These are phyloP conservation scores for Drosophila subquinaria DNA, from an alignment of 2,888 invertebrate species.

Conservation along the genomic window DNA sequence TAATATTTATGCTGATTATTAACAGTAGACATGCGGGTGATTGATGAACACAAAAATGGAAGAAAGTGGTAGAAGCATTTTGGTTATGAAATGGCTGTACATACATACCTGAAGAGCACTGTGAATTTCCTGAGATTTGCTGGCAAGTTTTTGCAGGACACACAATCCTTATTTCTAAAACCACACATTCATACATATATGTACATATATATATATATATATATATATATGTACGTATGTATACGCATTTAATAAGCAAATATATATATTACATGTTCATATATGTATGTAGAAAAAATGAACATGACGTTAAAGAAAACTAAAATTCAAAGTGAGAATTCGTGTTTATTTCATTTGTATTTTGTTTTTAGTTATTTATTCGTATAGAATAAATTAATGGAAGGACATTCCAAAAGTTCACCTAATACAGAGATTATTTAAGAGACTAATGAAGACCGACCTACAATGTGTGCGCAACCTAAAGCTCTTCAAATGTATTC, in stretches of 20 bases:
- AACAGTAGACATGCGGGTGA: slow-evolving; percentile 23
- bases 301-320: slow-evolving; percentile 7
- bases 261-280: slow-evolving; percentile 3
- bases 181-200: slow-evolving; percentile 33
- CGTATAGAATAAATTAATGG: background rate
- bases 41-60: slow-evolving; percentile 4
- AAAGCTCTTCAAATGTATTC: slow-evolving; percentile 3
- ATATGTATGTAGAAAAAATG: slow-evolving; percentile 5
- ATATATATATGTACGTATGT: slow-evolving; percentile 8
- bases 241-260: background rate
- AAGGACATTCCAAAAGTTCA: background rate
- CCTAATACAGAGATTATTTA: background rate
- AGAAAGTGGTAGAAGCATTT: background rate
- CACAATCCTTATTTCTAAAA: slow-evolving; percentile 90
- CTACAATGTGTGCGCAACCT: background rate
- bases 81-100: slow-evolving; percentile 10
- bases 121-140: slow-evolving; percentile 91
- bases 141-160: slow-evolving; percentile 92
- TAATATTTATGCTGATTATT: background rate
- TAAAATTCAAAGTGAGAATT: slow-evolving; percentile 5
- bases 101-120: slow-evolving; percentile 89
- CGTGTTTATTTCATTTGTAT: slow-evolving; percentile 3
- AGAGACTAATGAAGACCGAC: background rate
- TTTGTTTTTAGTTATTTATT: background rate
- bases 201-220: too few species aligned